Evolutionary conservation across 2,113 vertebrate genomes (phyloP).

Genomic region (Thymallus thymallus): DNA sequence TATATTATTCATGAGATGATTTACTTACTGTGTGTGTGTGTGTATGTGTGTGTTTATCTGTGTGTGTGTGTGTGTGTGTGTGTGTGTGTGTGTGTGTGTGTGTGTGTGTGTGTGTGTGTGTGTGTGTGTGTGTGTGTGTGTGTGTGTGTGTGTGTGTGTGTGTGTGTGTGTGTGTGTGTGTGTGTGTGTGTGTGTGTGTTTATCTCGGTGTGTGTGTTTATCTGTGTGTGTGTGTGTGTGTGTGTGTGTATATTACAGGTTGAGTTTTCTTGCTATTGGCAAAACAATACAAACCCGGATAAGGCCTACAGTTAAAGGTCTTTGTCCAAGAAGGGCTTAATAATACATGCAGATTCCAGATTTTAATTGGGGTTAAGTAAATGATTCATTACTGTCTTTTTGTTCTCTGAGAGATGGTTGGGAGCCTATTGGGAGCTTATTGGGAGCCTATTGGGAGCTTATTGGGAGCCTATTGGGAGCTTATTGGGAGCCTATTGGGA

Average conservation of each 20-base stretch:
- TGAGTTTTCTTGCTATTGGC: conserved; percentile 57
- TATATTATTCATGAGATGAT: conserved; percentile 80
- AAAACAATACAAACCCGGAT: conserved; percentile 54
- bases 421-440: no score
- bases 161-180: conserved; percentile 11
- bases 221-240: no score
- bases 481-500: background rate
- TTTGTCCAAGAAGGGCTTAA: conserved; percentile 76
- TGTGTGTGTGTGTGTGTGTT: conserved; percentile 3
- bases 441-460: no score
- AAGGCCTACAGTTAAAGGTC: conserved; percentile 72
- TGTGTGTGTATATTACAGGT: conserved; percentile 52
- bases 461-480: background rate
- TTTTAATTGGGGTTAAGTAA: conserved; percentile 76
- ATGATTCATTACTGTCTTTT: conserved; percentile 77
- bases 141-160: conserved; percentile 7
- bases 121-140: background rate
- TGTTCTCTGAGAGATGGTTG: conserved; percentile 7
- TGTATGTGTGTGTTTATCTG: no score
- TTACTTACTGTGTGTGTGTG: conserved; percentile 18
- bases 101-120: background rate
- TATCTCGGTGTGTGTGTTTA: no score
- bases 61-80: no score
- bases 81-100: conserved; percentile 21
- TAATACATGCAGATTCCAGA: conserved; percentile 79